Evolutionary conservation across 2,113 vertebrate genomes (phyloP), one percentile per base, ranked within the genome.

Genomic region (Oenanthe oenanthe): DNA sequence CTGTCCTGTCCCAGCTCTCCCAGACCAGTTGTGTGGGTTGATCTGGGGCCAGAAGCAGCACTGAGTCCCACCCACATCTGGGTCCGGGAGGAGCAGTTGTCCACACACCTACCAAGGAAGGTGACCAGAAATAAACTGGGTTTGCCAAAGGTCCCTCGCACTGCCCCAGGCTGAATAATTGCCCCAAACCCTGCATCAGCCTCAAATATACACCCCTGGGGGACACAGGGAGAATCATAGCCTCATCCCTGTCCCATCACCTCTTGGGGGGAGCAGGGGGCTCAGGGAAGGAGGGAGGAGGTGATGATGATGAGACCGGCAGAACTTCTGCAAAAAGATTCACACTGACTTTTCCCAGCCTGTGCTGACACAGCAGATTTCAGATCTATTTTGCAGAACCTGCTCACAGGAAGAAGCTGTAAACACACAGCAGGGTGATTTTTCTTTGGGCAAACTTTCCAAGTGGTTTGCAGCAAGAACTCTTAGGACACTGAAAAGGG

Each of bases 131-230:
- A 74, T 24, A 50, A 72, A n/a, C 16, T 12, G n/a, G 2, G 4
- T 87, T 65, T 61, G 61, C 77, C 73, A 66, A 42, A 76, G 17
- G 43, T 54, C 21, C 21, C 42, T 7, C 38, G 9, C 22, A 12
- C 68, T 25, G 58, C 13, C 32, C 26, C 32, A 54, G 48, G 43
- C 19, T 73, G 11, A 86, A 13, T 10, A 2, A 72, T 1, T 36
- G 53, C 45, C 81, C 26, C 2, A 65, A 63, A 92, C 18, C 32
- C 63, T 57, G 20, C n/a, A 22, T 21, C 40, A 84, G 53, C 40
- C 67, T 14, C 50, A 21, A 0, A 4, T 12, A 36, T 6, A 10
- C 21, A 4, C 21, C 1, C 29, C 11, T 0, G 0, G 67, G 53
- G 29, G 70, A 45, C 66, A n/a, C 0, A 0, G 71, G 17, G 43